Base-by-base conservation (phyloP, 2,888 invertebrate genomes). In the Athalia cordata region DNA sequence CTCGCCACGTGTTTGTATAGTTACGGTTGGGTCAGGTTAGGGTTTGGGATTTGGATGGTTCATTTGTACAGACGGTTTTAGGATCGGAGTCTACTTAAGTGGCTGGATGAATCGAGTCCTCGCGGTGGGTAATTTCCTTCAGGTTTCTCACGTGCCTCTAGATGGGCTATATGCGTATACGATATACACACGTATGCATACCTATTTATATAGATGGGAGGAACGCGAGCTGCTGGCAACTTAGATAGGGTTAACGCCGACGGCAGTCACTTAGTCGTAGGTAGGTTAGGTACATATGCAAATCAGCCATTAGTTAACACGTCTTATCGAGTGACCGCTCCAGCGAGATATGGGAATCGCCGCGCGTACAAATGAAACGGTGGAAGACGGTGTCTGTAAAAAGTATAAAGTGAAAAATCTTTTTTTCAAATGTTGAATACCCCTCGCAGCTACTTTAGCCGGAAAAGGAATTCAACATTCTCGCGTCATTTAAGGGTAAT, bases 301-400 rank as follows among this genome's bases (percentile, higher is more conserved):
- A 75, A 75, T 75, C 62, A 75, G 75, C 75, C 75, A 75, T 75
- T 75, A 75, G 75, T 75, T 75, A 75, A 75, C 75, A 75, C 75
- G 75, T 75, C 75, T 75, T 75, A 75, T 75, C 75, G 52, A 62
- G 9, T 52, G 75, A 52, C 15, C 62, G 64, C 43, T 75, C 11
- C 52, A 50, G 50, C 75, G 29, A 62, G 75, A 75, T 75, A 75
- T 2, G 29, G 45, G 62, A 75, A 72, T 62, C 52, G 50, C 75
- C 62, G 29, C 50, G 64, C 52, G 29, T 29, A 29, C 50, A 29
- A 64, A 75, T 75, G 75, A 75, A 75, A 75, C 75, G 62, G 15
- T 52, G 75, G 49, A 29, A 29, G 29, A 52, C 52, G 43, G 75
- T 75, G 50, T 75, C 64, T 75, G 62, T 72, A 57, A 59, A n/a